Conservation (phyloP, 2,797 vertebrate species). For the Melanotaenia trifasciata region DNA sequence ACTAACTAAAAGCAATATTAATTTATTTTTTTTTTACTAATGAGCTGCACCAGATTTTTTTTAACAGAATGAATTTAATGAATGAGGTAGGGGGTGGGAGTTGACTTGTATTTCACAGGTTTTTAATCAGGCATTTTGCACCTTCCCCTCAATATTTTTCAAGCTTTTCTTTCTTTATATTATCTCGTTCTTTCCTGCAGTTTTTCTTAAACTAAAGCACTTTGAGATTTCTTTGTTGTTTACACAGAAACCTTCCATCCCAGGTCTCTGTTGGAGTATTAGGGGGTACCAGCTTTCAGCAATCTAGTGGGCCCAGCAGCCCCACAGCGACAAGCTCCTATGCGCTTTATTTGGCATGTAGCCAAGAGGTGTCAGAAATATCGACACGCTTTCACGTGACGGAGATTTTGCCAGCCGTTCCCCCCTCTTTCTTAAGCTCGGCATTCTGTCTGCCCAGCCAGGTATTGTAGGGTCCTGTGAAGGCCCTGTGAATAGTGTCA, state of each 20-base stretch:
- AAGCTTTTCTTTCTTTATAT: neutral
- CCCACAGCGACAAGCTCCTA: conserved; percentile 79
- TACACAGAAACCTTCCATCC: conserved; percentile 49
- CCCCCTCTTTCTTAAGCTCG: conserved; percentile 79
- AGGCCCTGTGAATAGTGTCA: conserved; percentile 89
- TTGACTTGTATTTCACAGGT: neutral
- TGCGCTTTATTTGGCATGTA: conserved; percentile 83
- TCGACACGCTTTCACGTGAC: conserved; percentile 89
- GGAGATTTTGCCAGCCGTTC: conserved; percentile 81
- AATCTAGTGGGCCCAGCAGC: conserved; percentile 74
- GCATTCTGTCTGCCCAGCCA: conserved; percentile 86
- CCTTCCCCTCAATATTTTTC: neutral
- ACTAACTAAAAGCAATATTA: neutral
- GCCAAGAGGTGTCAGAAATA: conserved; percentile 88
- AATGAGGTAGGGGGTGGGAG: too few species aligned
- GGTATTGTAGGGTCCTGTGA: conserved; percentile 86
- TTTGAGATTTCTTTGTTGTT: conserved; percentile 59
- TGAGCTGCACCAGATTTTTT: neutral
- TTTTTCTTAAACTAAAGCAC: conserved; percentile 28
- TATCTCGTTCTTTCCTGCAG: conserved; percentile 12
- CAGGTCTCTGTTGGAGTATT: conserved; percentile 61
- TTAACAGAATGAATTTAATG: neutral
- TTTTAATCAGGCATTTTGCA: neutral
- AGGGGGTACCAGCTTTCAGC: conserved; percentile 70
- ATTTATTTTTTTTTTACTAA: neutral